Conservation (phyloP, 2,113 vertebrate species). For the Dendropsophus ebraccatus region DNA sequence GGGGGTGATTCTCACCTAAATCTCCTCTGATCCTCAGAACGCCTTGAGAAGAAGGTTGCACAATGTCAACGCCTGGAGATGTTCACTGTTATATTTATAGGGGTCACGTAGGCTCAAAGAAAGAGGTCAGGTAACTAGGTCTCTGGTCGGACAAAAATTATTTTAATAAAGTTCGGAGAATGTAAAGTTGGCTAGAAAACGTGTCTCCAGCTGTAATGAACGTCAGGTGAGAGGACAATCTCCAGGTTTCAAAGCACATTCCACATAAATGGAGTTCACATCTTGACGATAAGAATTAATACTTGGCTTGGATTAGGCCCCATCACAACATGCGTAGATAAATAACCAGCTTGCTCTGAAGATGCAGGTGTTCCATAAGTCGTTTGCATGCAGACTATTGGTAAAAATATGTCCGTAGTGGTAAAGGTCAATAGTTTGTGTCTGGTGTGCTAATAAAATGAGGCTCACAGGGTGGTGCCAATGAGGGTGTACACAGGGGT, state of each 20-base stretch:
- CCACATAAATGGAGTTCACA: neutral
- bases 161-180: neutral
- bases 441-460: too few relatives aligned
- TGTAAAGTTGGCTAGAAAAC: neutral
- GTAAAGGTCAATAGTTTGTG: too few relatives aligned
- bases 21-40: conserved; percentile 2
- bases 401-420: too few relatives aligned
- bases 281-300: neutral
- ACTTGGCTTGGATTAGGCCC: neutral
- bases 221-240: neutral
- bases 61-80: neutral
- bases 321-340: neutral
- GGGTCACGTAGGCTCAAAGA: neutral
- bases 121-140: neutral
- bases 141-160: neutral
- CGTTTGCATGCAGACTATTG: too few relatives aligned
- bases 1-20: neutral
- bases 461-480: too few relatives aligned
- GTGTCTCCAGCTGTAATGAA: neutral
- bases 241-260: neutral
- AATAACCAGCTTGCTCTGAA: neutral
- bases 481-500: too few relatives aligned
- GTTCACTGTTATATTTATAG: conserved; percentile 21
- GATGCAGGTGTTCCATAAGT: neutral
- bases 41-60: neutral